Evolutionary conservation across 1,140 invertebrate genomes (phyloP).

Genomic region (Drosophila ananassae): DNA sequence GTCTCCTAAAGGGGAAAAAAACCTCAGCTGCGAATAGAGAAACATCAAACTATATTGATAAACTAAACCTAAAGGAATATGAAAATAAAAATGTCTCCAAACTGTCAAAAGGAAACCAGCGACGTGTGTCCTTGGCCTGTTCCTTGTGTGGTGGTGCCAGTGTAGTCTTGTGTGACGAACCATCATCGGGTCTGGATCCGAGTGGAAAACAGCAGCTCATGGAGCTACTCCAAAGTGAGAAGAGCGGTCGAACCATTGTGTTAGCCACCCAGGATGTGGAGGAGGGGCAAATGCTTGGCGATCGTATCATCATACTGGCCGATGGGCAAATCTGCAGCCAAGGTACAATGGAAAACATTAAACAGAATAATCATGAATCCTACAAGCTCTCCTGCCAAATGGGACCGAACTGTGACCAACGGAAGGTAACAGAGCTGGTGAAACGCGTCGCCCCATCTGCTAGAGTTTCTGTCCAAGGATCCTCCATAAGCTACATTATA

Average conservation of each 20-base stretch:
- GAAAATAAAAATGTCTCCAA: constrained; percentile 85
- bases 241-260: constrained; percentile 89
- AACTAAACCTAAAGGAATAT: constrained; percentile 87
- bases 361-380: constrained; percentile 88
- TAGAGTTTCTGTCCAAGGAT: background rate
- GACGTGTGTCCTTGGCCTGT: constrained; percentile 90
- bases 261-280: constrained; percentile 99
- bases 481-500: background rate
- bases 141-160: constrained; percentile 89
- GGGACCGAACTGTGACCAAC: constrained; percentile 7
- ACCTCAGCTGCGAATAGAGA: constrained; percentile 86
- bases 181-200: constrained; percentile 97
- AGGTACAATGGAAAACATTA: constrained; percentile 93
- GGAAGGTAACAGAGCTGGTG: constrained; percentile 11
- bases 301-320: constrained; percentile 95
- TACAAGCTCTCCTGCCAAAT: constrained; percentile 29
- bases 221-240: constrained; percentile 89
- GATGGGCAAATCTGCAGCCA: constrained; percentile 91
- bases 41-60: constrained; percentile 86
- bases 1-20: constrained; percentile 87
- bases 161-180: constrained; percentile 94
- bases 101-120: constrained; percentile 93
- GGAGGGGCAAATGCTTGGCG: constrained; percentile 97
- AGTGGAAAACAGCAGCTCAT: constrained; percentile 94
- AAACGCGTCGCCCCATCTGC: background rate